Evolutionary conservation across 92 coral and sea anemone species (phyloP).

Genomic region (Epizoanthus stellaris): DNA sequence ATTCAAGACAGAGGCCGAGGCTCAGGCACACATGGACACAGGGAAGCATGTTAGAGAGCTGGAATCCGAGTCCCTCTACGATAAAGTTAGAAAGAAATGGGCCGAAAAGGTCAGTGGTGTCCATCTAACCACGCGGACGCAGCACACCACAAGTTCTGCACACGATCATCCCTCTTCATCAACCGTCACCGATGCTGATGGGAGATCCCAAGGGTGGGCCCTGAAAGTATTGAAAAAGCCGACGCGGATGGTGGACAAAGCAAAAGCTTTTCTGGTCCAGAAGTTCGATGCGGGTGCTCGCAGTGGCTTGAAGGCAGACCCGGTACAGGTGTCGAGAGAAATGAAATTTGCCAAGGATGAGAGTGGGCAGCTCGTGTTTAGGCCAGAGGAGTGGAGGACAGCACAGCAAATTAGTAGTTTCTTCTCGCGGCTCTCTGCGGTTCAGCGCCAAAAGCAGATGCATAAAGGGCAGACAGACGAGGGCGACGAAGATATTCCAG

Average conservation of each 20-base stretch:
- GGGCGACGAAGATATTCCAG: slow-evolving; percentile 19
- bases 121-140: not conserved
- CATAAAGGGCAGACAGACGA: not conserved
- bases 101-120: slow-evolving; percentile 40
- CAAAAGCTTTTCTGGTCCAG: slow-evolving; percentile 52
- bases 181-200: no score
- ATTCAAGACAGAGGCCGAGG: slow-evolving; percentile 44
- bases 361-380: slow-evolving; percentile 52
- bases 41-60: slow-evolving; percentile 44
- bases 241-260: slow-evolving; percentile 56
- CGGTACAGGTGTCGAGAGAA: slow-evolving; percentile 67
- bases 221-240: slow-evolving; percentile 58
- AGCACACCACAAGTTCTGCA: no score
- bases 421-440: slow-evolving; percentile 55
- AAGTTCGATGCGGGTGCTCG: slow-evolving; percentile 60
- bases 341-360: slow-evolving; percentile 65
- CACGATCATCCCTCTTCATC: no score
- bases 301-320: slow-evolving; percentile 61
- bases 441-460: not conserved
- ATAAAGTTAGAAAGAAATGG: slow-evolving; percentile 42
- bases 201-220: slow-evolving; percentile 58
- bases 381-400: slow-evolving; percentile 68
- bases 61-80: slow-evolving; percentile 45
- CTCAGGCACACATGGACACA: slow-evolving; percentile 44
- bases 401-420: slow-evolving; percentile 60